phyloP scores from a whole-genome alignment of 2,113 vertebrate species.

The Symphodus melops region DNA sequence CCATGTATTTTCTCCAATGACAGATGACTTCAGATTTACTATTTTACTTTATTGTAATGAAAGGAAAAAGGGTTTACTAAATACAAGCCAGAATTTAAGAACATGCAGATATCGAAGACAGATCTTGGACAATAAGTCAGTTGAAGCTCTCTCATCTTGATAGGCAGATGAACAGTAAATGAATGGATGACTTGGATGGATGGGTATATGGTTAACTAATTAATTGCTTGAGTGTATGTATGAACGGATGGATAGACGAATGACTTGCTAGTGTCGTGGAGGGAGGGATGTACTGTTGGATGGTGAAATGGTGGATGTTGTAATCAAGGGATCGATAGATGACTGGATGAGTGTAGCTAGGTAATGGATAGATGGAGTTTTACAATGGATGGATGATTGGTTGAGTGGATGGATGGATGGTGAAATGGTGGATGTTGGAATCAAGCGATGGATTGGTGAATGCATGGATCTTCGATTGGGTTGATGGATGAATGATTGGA shows the following conservation, averaged over 20 bases:
- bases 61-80: neutral
- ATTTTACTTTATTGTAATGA: neutral
- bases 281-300: neutral
- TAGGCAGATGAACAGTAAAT: neutral
- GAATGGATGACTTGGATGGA: neutral
- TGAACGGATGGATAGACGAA: neutral
- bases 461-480: neutral
- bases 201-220: no score
- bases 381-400: neutral
- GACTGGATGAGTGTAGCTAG: neutral
- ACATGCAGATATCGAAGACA: neutral
- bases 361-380: neutral
- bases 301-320: neutral
- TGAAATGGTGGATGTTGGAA: neutral
- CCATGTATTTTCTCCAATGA: neutral
- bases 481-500: neutral
- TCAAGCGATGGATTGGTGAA: neutral
- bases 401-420: neutral
- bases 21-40: neutral
- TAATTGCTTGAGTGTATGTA: no score
- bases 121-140: neutral
- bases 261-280: neutral
- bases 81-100: conserved; percentile 5
- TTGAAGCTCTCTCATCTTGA: neutral
- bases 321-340: neutral